Percentiles rank a stretch among this genome's conserved stretches.
phyloP scores from a whole-genome alignment of 2,113 vertebrate genomes.

The Lichenostomus cassidix region DNA sequence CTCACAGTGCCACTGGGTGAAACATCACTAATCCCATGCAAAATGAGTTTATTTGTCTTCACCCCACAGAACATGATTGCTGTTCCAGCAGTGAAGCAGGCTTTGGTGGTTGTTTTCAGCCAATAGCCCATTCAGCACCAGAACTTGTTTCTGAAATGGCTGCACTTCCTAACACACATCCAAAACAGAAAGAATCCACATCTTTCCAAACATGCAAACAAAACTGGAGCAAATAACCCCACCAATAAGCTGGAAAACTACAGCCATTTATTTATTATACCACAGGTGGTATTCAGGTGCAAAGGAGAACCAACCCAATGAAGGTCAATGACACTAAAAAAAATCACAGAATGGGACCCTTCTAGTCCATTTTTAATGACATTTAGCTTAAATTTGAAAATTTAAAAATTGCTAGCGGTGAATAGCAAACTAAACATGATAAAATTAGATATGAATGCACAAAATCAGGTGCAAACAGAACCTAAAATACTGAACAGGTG shows the following conservation, averaged over 20 bases:
- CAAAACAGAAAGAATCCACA: not conserved
- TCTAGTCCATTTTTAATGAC: not conserved
- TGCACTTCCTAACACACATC: not conserved
- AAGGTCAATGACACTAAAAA: not conserved
- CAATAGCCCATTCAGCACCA: not conserved
- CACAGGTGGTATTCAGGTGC: no score
- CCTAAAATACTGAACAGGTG: not conserved
- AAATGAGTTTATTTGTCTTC: not conserved
- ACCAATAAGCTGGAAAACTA: not conserved
- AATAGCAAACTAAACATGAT: not conserved
- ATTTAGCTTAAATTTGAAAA: not conserved
- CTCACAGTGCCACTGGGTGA: not conserved
- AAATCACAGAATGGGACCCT: not conserved
- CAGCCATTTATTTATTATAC: not conserved
- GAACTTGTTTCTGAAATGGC: not conserved
- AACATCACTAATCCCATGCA: not conserved
- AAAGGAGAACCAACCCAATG: not conserved
- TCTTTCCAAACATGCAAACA: not conserved
- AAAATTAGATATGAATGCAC: not conserved
- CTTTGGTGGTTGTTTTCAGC: not conserved
- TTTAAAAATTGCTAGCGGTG: not conserved
- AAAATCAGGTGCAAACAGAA: not conserved
- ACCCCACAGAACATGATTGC: not conserved
- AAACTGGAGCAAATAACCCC: not conserved
- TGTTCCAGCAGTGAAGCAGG: not conserved